Conservation (phyloP, 2,113 vertebrate genomes). For the Passer montanus region DNA sequence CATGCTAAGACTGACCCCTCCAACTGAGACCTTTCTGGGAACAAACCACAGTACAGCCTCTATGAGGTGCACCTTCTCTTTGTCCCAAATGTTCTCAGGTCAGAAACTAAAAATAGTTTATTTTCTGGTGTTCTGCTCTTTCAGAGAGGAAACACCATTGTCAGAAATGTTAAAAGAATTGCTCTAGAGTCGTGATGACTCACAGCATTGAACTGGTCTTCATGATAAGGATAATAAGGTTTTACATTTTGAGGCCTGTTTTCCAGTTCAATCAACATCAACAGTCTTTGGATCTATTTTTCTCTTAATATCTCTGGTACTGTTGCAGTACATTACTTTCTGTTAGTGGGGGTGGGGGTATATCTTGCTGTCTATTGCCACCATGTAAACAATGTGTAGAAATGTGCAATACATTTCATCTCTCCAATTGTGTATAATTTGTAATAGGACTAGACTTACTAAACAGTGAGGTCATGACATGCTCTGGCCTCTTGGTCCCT, state of each 20-base stretch:
- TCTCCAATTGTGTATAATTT: not conserved
- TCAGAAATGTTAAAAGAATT: conserved; percentile 29
- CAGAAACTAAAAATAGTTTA: conserved; percentile 5
- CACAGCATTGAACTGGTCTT: conserved; percentile 3
- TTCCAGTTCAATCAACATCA: conserved; percentile 4
- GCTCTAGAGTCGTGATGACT: conserved; percentile 18
- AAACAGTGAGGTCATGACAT: not conserved
- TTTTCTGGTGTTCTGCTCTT: not conserved
- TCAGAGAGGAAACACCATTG: not conserved
- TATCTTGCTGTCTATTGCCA: not conserved
- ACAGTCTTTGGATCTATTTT: not conserved
- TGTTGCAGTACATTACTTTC: not conserved
- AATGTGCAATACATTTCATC: not conserved
- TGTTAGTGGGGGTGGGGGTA: not conserved
- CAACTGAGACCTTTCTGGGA: not conserved
- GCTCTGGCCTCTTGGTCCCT: not conserved
- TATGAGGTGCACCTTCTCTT: not conserved
- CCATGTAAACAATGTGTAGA: not conserved
- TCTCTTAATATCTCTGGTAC: not conserved
- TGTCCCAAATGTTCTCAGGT: not conserved
- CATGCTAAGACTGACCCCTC: not conserved
- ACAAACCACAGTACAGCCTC: not conserved
- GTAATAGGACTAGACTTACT: not conserved
- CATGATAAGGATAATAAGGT: not conserved
- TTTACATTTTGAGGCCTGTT: not conserved